Evolutionary conservation across 2,113 vertebrate genomes (phyloP), one percentile per base, ranked within the genome.

Genomic region (Pollachius pollachius): DNA sequence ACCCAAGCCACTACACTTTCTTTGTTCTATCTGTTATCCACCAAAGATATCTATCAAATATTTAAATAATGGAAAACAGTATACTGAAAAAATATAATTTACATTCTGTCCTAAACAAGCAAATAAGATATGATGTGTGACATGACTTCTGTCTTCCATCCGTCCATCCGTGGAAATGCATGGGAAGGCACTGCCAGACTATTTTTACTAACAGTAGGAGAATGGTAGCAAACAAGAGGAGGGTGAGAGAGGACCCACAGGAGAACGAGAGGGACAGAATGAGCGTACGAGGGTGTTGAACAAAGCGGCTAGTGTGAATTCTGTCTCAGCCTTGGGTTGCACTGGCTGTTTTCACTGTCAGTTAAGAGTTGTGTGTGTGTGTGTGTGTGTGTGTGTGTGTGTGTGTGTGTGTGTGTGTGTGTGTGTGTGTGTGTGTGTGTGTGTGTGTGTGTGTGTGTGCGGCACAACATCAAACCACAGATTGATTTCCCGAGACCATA

Each of bases 121-220:
- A 73, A 64, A 65, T 8, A 60, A 77, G 80, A 74, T 80, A 80
- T 75, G 76, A 86, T 82, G 73, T 67, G 67, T 80, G 83, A 78
- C 65, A 76, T 72, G 27, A 76, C 81, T 87, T 89, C 78, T 85
- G 77, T 67, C 64, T 74, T 78, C 57, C 54, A 67, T 23, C 23
- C 23, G 23, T 23, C 73, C 30, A 34, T 3, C 30, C 30, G 30
- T 34, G 30, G 30, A 34, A 34, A 34, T 34, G 30, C 30, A 34
- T 34, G 15, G 60, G 60, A 9, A 73, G 68, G 69, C 2, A 57
- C 54, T 57, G 54, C 87, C 86, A 87, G 75, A 78, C 89, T 91
- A 90, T 92, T 92, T 92, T 89, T 89, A 88, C 81, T 70, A 81
- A 77, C 82, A 71, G 78, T 68, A 76, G 81, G 69, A 84, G 81